Evolutionary conservation across 2,797 vertebrate species (phyloP).

Genomic region (Chelon auratus): DNA sequence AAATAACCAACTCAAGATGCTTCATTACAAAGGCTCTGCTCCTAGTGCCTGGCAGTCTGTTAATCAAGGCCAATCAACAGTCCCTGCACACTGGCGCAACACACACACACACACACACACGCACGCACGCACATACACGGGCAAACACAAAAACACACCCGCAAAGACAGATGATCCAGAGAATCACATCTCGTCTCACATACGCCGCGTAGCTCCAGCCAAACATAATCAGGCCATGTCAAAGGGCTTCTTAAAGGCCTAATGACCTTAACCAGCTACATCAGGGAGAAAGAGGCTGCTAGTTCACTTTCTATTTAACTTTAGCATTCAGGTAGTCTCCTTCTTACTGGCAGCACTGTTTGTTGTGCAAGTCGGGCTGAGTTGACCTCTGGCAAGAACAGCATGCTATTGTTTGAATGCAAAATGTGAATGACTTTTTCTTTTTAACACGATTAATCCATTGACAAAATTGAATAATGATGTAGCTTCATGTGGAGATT

Average conservation of each 20-base stretch:
- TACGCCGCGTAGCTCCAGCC: constrained; percentile 48
- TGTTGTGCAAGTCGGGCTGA: background rate
- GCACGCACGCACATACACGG: constrained; percentile 14
- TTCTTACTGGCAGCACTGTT: background rate
- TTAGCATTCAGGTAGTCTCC: constrained; percentile 1
- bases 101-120: constrained; percentile 27
- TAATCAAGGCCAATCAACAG: constrained; percentile 83
- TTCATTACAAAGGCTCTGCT: constrained; percentile 59
- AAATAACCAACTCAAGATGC: constrained; percentile 85
- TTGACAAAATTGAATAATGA: no score
- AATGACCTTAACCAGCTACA: constrained; percentile 63
- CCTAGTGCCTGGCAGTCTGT: constrained; percentile 66
- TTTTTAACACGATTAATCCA: no score
- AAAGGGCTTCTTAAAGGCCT: constrained; percentile 64
- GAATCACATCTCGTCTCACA: constrained; percentile 57
- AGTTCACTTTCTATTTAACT: background rate
- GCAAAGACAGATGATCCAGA: constrained; percentile 48
- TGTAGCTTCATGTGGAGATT: no score
- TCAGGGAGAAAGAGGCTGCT: constrained; percentile 24
- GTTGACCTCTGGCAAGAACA: background rate
- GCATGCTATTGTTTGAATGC: background rate
- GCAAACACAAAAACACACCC: constrained; percentile 35
- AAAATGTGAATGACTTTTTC: no score
- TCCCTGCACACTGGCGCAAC: constrained; percentile 52
- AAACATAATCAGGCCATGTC: constrained; percentile 76